Evolutionary conservation across 2,113 vertebrate genomes (phyloP), one percentile per base, ranked within the genome.

Genomic region (Ifrita kowaldi): DNA sequence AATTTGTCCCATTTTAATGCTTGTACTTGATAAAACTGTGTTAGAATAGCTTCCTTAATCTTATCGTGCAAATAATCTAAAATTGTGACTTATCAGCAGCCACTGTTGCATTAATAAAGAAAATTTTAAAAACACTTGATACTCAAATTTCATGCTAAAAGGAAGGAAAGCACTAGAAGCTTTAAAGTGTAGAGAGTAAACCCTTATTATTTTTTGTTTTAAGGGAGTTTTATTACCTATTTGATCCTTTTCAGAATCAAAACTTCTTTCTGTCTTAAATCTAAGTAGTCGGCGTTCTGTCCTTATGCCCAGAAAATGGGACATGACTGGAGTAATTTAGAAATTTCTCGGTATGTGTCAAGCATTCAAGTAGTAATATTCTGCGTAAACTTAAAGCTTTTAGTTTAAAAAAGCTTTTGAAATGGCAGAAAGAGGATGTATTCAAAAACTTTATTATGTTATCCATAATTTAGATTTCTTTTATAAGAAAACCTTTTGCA

Each of bases 241-340:
- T 41, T 85, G 23, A 20, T 75, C 21, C n/a, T 84, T 95, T 65
- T 33, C 28, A 75, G 57, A 80, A 91, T 74, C 50, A 89, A 89
- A 96, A 47, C 15, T 44, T 69, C 13, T 77, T 71, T 82, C 60
- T 86, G 6, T 90, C 37, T 23, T 65, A 44, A n/a, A 63, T 85
- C 60, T 14, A 75, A 74, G 30, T 28, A 69, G 20, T 68, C 65
- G 16, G 11, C 59, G 50, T 28, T 95, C 81, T 41, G 32, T 90
- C 19, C 60, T 94, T 47, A 30, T 57, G 23, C 22, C 28, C 28
- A 89, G 68, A 93, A 94, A 87, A 84, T 82, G 69, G 52, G 64
- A 92, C 33, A 92, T 84, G 83, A 91, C 28, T 93, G 91, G 52
- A 95, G 65, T 85, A 91, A 88, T 92, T 90, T 39, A 78, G 78